Evolutionary conservation across 2,797 vertebrate species (phyloP).

Genomic region (Gadopsis bispinosus): DNA sequence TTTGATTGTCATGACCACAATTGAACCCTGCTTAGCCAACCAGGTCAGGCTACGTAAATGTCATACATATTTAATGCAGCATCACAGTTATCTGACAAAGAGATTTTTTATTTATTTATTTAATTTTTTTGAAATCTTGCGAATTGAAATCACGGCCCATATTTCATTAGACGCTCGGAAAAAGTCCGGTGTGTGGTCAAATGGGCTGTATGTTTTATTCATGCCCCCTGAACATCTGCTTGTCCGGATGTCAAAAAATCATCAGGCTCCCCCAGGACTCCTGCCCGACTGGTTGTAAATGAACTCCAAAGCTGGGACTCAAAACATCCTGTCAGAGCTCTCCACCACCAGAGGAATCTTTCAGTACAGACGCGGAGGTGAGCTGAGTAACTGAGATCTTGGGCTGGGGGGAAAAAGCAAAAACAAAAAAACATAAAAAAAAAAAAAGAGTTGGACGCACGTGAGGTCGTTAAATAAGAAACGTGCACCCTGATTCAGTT

Average conservation of each 20-base stretch:
- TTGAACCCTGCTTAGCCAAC: slow-evolving; percentile 64
- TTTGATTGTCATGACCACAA: slow-evolving; percentile 75
- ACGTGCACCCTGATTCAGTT: slow-evolving; percentile 48
- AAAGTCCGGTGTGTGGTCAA: slow-evolving; percentile 68
- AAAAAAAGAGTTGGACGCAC: slow-evolving; percentile 33
- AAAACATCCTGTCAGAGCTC: slow-evolving; percentile 78
- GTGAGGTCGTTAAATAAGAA: background rate
- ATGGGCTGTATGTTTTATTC: slow-evolving; percentile 84
- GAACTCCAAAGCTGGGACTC: slow-evolving; percentile 75
- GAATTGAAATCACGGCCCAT: slow-evolving; percentile 76
- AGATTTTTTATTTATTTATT: slow-evolving; percentile 25
- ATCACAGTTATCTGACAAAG: slow-evolving; percentile 75
- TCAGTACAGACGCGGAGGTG: slow-evolving; percentile 53
- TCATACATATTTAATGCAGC: slow-evolving; percentile 82
- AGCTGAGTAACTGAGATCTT: slow-evolving; percentile 56
- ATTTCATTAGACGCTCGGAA: slow-evolving; percentile 79
- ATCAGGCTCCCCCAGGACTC: slow-evolving; percentile 73
- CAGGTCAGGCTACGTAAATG: slow-evolving; percentile 72
- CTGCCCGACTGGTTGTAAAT: slow-evolving; percentile 80
- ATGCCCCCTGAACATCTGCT: slow-evolving; percentile 81
- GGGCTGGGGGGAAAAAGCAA: background rate
- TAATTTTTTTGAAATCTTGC: slow-evolving; percentile 28
- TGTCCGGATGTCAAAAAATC: slow-evolving; percentile 81
- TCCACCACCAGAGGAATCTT: slow-evolving; percentile 61
- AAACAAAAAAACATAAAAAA: background rate